Percentiles rank a stretch among this genome's conserved stretches.
These are phyloP conservation scores for Pangasius krempfi DNA, from an alignment of 2,797 vertebrate species.

Conservation along the genomic window DNA sequence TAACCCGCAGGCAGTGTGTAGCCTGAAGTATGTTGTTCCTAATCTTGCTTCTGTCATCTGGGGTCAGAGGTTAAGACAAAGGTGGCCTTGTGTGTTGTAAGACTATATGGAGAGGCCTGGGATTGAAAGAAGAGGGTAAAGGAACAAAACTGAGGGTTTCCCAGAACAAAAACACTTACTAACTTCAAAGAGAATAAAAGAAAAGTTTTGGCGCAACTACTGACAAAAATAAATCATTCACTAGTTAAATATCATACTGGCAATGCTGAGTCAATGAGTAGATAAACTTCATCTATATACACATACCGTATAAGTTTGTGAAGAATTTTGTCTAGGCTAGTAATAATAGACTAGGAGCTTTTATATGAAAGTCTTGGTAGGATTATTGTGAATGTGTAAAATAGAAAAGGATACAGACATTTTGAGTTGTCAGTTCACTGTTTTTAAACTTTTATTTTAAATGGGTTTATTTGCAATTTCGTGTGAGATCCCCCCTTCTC, in stretches of 20 bases:
- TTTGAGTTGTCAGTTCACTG: background rate
- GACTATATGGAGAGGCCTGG: slow-evolving; percentile 22
- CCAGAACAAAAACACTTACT: slow-evolving; percentile 3
- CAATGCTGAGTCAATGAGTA: too few relatives aligned
- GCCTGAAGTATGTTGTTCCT: slow-evolving; percentile 5
- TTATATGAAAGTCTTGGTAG: background rate
- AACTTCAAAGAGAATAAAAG: background rate
- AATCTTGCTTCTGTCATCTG: slow-evolving; percentile 42
- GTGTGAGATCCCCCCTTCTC: background rate
- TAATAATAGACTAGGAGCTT: background rate
- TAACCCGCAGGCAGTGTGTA: background rate
- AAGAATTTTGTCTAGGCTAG: background rate
- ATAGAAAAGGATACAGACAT: background rate
- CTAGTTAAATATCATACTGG: background rate
- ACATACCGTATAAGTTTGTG: too few relatives aligned
- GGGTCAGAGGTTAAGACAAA: slow-evolving; percentile 59
- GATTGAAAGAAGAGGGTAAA: slow-evolving; percentile 9
- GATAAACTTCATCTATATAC: background rate
- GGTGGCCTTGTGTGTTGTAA: slow-evolving; percentile 46
- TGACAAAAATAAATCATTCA: background rate
- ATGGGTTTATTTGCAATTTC: background rate
- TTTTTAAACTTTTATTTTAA: background rate
- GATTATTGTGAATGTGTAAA: background rate
- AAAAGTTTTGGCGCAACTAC: background rate
- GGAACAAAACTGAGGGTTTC: background rate